Evolutionary conservation across 2,797 vertebrate species (phyloP), one percentile per base, ranked within the genome.

Genomic region (Parotocinclus haroldoi): DNA sequence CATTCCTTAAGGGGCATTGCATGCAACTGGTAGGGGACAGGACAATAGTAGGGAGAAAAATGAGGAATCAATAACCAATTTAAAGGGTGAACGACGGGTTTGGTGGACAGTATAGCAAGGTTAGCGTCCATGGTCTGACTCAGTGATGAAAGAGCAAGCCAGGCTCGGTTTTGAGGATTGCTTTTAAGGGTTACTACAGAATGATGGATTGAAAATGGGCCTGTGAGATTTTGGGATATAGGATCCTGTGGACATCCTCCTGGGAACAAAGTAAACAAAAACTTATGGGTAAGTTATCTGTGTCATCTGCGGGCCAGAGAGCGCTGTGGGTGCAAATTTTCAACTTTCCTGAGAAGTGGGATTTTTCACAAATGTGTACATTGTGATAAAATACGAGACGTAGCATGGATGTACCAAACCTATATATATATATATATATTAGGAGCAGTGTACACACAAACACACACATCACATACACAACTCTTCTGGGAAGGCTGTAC

Each of bases 41-140:
- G 61, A 71, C 57, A 42, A 40, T 6, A 17, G 9, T 27, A 11
- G 62, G 46, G 67, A 80, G 75, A 82, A 84, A 82, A 81, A 73
- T 48, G 19, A 18, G 54, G 75, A 81, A 90, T 92, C 89, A 83
- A 92, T 92, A 91, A 88, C 76, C 89, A 90, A 90, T 91, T 84
- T 89, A 75, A 67, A 61, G 64, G 71, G 75, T 80, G 76, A 80
- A 75, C 69, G 78, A 78, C 72, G 71, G 83, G 82, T 76, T 44
- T 55, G 9, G 40, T 62, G 75, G 59, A 61, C 17, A 56, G 40
- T 67, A 45, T 17, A 19, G 40, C 38, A 37, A 68, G 65, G 75
- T 73, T 68, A 69, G 56, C 17, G 66, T 63, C 62, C 54, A 36
- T 10, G 61, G 46, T 39, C 7, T 45, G 49, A 67, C 62, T 11